Percentiles rank a stretch among this genome's conserved stretches.
Conservation (phyloP, 2,113 vertebrate species). For the Oncorhynchus gorbuscha region DNA sequence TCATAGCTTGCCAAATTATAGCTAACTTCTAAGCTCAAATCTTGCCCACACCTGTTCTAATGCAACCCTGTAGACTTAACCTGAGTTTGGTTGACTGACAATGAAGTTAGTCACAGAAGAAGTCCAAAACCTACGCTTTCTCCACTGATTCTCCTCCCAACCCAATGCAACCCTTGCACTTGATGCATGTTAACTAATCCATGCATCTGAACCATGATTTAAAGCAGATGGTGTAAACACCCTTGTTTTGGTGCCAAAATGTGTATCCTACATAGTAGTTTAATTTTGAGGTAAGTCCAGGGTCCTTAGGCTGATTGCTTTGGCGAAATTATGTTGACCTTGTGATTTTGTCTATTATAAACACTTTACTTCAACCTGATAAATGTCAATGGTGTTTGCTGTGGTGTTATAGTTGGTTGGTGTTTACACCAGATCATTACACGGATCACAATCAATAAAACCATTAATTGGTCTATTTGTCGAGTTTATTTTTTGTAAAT, state of each 20-base stretch:
- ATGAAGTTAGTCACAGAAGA: too few relatives aligned
- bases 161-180: neutral
- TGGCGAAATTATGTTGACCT: too few relatives aligned
- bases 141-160: neutral
- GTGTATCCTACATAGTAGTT: too few relatives aligned
- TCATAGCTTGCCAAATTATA: constrained; percentile 19
- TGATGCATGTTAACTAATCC: neutral
- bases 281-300: too few relatives aligned
- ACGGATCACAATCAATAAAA: too few relatives aligned
- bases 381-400: neutral
- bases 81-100: too few relatives aligned
- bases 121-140: neutral
- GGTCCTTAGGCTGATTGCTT: too few relatives aligned
- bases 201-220: too few relatives aligned
- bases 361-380: neutral
- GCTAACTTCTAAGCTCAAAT: neutral
- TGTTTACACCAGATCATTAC: neutral
- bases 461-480: too few relatives aligned
- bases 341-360: neutral
- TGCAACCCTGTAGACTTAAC: neutral
- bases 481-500: too few relatives aligned
- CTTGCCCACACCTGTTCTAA: neutral
- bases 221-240: too few relatives aligned
- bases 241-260: too few relatives aligned
- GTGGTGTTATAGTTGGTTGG: neutral